These are phyloP conservation scores for Panulirus ornatus DNA, from an alignment of 1,140 invertebrate genomes.

Conservation along the genomic window DNA sequence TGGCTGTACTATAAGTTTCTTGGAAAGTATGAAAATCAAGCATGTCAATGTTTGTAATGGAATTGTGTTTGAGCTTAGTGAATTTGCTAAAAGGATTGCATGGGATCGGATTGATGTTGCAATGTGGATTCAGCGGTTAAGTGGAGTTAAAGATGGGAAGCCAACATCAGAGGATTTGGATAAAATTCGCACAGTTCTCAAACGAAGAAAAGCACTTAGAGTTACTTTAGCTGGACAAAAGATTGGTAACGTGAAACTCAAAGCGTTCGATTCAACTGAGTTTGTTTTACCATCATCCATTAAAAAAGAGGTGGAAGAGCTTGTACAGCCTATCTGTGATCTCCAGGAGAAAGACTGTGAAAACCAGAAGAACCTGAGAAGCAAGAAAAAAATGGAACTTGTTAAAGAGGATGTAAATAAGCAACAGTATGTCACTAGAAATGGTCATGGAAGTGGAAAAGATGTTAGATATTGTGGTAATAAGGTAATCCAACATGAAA, in stretches of 20 bases:
- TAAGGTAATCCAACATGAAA: too few species aligned
- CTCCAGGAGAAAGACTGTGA: not conserved
- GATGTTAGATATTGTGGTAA: too few species aligned
- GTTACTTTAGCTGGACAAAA: constrained; percentile 66
- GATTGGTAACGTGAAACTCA: constrained; percentile 47
- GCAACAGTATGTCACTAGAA: too few species aligned
- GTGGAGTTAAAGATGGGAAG: constrained; percentile 6
- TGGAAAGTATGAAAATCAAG: constrained; percentile 51
- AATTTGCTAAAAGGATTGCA: constrained; percentile 73
- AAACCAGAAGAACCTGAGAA: not conserved
- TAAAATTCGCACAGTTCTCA: constrained; percentile 62
- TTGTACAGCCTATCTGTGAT: too few species aligned
- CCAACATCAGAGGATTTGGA: constrained; percentile 49
- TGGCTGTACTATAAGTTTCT: constrained; percentile 72
- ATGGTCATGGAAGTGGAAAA: too few species aligned
- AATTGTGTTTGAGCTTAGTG: constrained; percentile 69
- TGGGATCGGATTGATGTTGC: constrained; percentile 67
- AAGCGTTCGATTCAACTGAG: constrained; percentile 58
- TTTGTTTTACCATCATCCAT: constrained; percentile 57
- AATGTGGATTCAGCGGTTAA: constrained; percentile 62
- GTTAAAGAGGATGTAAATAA: too few species aligned
- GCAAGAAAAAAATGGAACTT: too few species aligned
- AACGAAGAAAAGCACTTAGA: constrained; percentile 68
- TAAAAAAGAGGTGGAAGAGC: not conserved
- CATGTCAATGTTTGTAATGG: constrained; percentile 51